These are phyloP conservation scores for Orchestia grillus DNA, from an alignment of 1,140 invertebrate genomes.

Conservation along the genomic window DNA sequence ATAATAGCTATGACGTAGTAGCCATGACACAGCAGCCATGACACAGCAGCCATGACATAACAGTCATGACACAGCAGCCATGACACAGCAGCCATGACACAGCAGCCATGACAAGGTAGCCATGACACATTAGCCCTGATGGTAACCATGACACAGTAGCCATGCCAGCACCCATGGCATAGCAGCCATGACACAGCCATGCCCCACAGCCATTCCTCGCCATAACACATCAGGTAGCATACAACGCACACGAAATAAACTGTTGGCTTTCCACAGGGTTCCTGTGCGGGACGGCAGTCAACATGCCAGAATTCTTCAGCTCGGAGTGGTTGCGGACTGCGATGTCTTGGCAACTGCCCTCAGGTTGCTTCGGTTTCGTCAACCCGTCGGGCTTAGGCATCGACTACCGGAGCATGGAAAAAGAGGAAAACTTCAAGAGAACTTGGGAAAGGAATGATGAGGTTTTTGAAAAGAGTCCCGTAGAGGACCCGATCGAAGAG, in stretches of 20 bases:
- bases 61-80: background rate
- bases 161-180: too few species aligned
- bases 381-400: background rate
- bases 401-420: background rate
- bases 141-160: background rate
- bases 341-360: background rate
- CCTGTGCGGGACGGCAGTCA: background rate
- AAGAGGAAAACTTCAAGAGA: background rate
- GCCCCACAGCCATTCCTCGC: too few species aligned
- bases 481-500: background rate
- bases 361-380: background rate
- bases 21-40: background rate
- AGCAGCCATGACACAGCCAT: too few species aligned
- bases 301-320: slow-evolving; percentile 10
- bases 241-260: background rate
- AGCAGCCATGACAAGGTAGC: background rate
- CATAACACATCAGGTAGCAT: background rate
- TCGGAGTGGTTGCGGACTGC: background rate
- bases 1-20: background rate
- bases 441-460: background rate
- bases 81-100: too few species aligned
- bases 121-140: background rate
- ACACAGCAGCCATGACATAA: background rate
- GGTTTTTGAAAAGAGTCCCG: background rate
- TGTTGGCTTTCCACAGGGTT: background rate